Evolutionary conservation across 2,797 vertebrate genomes (phyloP), one percentile per base, ranked within the genome.

Genomic region (Poeciliopsis presidionis): DNA sequence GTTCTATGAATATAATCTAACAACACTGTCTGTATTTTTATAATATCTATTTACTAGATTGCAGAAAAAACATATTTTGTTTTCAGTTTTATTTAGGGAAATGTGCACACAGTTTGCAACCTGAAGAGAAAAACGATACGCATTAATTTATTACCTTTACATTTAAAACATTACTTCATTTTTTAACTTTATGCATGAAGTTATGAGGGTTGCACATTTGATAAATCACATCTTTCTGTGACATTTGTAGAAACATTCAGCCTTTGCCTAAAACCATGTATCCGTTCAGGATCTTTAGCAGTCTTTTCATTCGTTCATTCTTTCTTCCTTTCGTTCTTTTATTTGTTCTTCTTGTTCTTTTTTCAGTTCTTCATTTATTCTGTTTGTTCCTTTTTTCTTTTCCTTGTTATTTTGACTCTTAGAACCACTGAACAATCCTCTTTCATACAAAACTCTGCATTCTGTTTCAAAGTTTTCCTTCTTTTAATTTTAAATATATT

Each of bases 11-110:
- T 43, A 43, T 25, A 43, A 41, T 43, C 65, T 43, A 3, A n/a
- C 20, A 25, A 69, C 22, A 39, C 39, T n/a, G 39, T 69, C 12
- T 69, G 65, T 67, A 67, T 22, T 65, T 67, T 67, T 67, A 67
- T 1, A 13, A 39, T 41, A 25, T 41, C 20, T 41, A 2, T 22
- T 39, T 22, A 12, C 4, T 65, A 65, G 39, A 65, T 22, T 65
- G 16, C 36, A 65, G 18, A 57, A 57, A 63, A 65, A 20, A 22
- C 2, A 8, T 18, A 36, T 39, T 22, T 39, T 67, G 22, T 63
- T 36, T 20, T 36, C 9, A 2, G 30, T 33, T 63, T 63, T 63
- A 20, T 36, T 63, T 18, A 63, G 33, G 33, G 16, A 36, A 63
- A 36, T 20, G 41, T 67, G 1, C 0, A 4, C 36, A 12, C 20